These are phyloP conservation scores for Sceliomorpha sp. DNA, from an alignment of 2,888 invertebrate species.

Conservation along the genomic window DNA sequence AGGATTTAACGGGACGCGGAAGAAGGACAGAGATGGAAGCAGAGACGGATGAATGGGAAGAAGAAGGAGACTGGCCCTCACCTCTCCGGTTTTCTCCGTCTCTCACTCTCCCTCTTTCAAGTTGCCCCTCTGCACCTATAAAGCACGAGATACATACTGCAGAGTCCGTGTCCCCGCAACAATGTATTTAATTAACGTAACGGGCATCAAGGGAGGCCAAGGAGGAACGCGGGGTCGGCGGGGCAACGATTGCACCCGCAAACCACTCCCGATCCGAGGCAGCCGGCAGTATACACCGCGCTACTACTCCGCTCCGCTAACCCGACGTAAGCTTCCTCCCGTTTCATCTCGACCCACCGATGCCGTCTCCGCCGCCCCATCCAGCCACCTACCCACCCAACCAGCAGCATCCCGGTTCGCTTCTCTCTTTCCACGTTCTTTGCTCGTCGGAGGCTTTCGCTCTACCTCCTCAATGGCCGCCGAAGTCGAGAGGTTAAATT, in stretches of 20 bases:
- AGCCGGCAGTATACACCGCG: slow-evolving; percentile 63
- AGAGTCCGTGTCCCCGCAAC: slow-evolving; percentile 79
- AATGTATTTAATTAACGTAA: slow-evolving; percentile 76
- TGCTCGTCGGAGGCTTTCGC: too few species aligned
- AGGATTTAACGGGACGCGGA: slow-evolving; percentile 44
- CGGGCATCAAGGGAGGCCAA: slow-evolving; percentile 74
- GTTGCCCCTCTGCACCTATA: slow-evolving; percentile 76
- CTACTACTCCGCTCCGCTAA: slow-evolving; percentile 49
- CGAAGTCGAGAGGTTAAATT: slow-evolving; percentile 72
- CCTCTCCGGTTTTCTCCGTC: background rate
- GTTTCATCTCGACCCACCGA: slow-evolving; percentile 4
- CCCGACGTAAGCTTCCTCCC: slow-evolving; percentile 61
- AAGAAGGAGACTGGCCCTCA: too few species aligned
- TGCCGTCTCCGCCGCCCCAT: background rate
- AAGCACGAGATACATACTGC: slow-evolving; percentile 74
- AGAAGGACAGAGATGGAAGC: too few species aligned
- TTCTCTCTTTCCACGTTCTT: too few species aligned
- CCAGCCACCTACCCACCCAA: too few species aligned
- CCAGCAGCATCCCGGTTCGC: too few species aligned
- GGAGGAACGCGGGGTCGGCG: slow-evolving; percentile 66
- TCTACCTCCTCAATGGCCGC: slow-evolving; percentile 72
- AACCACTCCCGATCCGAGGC: slow-evolving; percentile 69
- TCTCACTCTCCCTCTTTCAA: slow-evolving; percentile 49
- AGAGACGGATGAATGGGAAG: too few species aligned
- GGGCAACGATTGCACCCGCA: slow-evolving; percentile 77